A percentile compares a stretch with the other conserved stretches of the same genome.
phyloP scores from a whole-genome alignment of 2,113 vertebrate species.

The Toxotes chatareus region DNA sequence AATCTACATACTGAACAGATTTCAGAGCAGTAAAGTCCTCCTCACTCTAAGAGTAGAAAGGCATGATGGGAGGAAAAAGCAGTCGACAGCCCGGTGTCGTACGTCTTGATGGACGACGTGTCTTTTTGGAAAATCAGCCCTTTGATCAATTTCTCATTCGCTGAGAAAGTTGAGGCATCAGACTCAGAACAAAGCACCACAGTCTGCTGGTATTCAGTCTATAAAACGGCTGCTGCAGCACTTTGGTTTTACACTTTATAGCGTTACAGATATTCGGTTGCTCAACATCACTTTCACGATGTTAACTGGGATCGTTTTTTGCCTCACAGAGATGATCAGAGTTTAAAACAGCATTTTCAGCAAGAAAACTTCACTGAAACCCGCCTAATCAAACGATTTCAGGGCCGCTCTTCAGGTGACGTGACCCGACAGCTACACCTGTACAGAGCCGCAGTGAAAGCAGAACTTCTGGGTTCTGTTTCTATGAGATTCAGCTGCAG shows the following conservation, averaged over 20 bases:
- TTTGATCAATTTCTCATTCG: slow-evolving; percentile 55
- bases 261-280: background rate
- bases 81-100: background rate
- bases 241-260: slow-evolving; percentile 6
- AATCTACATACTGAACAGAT: slow-evolving; percentile 22
- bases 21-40: background rate
- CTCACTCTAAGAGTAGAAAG: background rate
- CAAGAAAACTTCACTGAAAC: background rate
- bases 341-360: too few species aligned
- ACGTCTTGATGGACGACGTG: slow-evolving; percentile 15
- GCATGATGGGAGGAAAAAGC: background rate
- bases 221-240: slow-evolving; percentile 12
- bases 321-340: background rate
- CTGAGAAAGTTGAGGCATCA: slow-evolving; percentile 18
- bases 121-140: slow-evolving; percentile 26
- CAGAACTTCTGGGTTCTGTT: too few species aligned
- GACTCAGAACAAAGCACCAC: slow-evolving; percentile 8
- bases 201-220: background rate
- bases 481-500: slow-evolving; percentile 3
- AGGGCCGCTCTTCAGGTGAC: background rate
- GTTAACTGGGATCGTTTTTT: background rate
- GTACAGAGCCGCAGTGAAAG: too few species aligned
- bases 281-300: background rate
- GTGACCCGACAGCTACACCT: too few species aligned
- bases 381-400: background rate